These are phyloP conservation scores for Archegozetes longisetosus DNA, from an alignment of 1,140 invertebrate species.

Conservation along the genomic window DNA sequence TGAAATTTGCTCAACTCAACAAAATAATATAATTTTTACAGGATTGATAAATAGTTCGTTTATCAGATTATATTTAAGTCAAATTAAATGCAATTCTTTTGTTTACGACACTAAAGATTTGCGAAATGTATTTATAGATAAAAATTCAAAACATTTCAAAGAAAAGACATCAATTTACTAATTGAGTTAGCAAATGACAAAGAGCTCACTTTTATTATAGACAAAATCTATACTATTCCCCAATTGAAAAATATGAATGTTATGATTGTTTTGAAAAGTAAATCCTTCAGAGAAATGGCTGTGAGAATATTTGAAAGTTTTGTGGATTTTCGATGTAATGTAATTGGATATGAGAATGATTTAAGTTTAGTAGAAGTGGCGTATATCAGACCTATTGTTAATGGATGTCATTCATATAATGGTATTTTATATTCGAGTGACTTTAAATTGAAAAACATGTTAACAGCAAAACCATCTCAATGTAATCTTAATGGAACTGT, in stretches of 20 bases:
- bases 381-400: background rate
- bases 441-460: background rate
- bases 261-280: background rate
- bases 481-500: background rate
- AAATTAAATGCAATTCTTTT: too few relatives aligned
- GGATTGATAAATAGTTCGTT: too few relatives aligned
- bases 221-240: too few relatives aligned
- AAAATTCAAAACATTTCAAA: too few relatives aligned
- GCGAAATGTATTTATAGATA: too few relatives aligned
- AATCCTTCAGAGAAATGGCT: background rate
- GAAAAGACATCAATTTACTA: too few relatives aligned
- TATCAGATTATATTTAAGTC: too few relatives aligned
- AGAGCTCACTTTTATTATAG: too few relatives aligned
- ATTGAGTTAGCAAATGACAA: too few relatives aligned
- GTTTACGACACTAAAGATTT: too few relatives aligned
- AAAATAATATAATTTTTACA: too few relatives aligned
- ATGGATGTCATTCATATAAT: background rate
- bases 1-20: too few relatives aligned
- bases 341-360: background rate
- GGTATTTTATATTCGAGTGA: background rate
- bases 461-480: background rate
- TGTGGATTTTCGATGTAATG: background rate
- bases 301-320: background rate
- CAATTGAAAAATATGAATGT: background rate
- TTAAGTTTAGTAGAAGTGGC: background rate